A percentile compares a stretch with the other conserved stretches of the same genome.
These are phyloP conservation scores for Diadema setosum DNA, from an alignment of 35 echinoderm and acorn worm species.

Conservation along the genomic window DNA sequence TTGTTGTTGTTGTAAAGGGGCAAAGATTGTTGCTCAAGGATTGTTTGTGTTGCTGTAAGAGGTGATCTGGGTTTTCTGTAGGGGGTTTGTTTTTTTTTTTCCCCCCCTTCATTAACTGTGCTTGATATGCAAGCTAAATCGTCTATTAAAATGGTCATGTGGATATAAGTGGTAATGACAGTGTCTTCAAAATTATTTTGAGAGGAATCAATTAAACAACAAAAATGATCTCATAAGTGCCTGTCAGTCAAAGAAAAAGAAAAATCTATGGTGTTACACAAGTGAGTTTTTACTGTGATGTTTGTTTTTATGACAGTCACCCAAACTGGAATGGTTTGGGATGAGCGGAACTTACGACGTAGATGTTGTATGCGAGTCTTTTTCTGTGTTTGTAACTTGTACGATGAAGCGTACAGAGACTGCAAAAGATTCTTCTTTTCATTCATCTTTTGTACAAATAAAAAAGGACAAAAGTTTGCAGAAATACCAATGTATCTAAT, in stretches of 20 bases:
- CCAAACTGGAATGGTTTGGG: background rate
- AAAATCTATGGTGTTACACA: background rate
- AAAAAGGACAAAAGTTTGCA: background rate
- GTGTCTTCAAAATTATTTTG: background rate
- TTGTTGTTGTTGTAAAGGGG: too few relatives aligned
- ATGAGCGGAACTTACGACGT: background rate
- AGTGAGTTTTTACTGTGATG: background rate
- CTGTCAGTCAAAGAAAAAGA: background rate
- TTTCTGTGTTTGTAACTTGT: background rate
- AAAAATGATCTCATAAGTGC: background rate
- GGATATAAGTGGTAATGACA: too few relatives aligned
- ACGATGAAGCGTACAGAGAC: background rate
- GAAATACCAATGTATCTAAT: constrained; percentile 13
- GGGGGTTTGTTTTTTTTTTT: too few relatives aligned
- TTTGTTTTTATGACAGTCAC: background rate
- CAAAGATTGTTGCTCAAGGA: too few relatives aligned
- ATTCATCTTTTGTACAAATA: constrained; percentile 24
- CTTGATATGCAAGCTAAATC: too few relatives aligned
- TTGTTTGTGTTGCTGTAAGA: too few relatives aligned
- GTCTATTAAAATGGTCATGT: too few relatives aligned
- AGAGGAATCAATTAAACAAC: background rate
- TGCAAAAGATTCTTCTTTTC: constrained; percentile 18
- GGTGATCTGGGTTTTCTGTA: too few relatives aligned
- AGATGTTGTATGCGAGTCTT: background rate
- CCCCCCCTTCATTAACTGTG: too few relatives aligned